A percentile compares a stretch with the other conserved stretches of the same genome.
Evolutionary conservation across 37 sponge, comb jelly and placozoan genomes (phyloP).

Genomic region (Eunapius fragilis): DNA sequence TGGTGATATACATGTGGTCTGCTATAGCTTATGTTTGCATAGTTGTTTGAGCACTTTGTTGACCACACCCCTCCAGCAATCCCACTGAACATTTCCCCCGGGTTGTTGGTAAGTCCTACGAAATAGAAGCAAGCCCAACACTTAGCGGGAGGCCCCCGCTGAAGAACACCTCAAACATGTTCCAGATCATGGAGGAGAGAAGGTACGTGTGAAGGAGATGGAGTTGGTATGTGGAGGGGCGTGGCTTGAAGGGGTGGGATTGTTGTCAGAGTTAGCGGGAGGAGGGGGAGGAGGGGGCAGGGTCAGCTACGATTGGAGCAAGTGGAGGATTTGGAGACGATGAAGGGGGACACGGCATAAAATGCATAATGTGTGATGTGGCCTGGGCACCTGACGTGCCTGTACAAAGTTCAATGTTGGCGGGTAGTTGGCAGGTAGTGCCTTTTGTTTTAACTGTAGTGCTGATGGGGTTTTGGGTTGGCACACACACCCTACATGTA

Average conservation of each 20-base stretch:
- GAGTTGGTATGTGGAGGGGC: slow-evolving; percentile 6
- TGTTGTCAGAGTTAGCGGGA: not conserved
- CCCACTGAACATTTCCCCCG: slow-evolving; percentile 35
- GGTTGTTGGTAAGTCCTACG: slow-evolving; percentile 58
- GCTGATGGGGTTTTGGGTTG: too few species aligned
- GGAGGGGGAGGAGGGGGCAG: not conserved
- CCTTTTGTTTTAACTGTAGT: too few species aligned
- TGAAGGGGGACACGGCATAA: too few species aligned
- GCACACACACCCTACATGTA: not conserved
- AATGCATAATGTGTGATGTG: too few species aligned
- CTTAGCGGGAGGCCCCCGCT: slow-evolving; percentile 55
- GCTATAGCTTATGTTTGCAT: too few species aligned
- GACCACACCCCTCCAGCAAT: slow-evolving; percentile 13
- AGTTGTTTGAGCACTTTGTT: too few species aligned
- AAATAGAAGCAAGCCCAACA: slow-evolving; percentile 66
- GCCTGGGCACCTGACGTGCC: too few species aligned
- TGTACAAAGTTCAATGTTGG: too few species aligned
- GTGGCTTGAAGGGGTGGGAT: not conserved
- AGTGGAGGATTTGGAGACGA: too few species aligned
- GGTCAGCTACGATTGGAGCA: too few species aligned
- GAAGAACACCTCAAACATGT: slow-evolving; percentile 52
- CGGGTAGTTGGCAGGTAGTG: too few species aligned
- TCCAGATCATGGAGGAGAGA: slow-evolving; percentile 42
- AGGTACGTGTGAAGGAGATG: not conserved
- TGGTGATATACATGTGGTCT: too few species aligned